A percentile compares a stretch with the other conserved stretches of the same genome.
These are phyloP conservation scores for Columba guinea DNA, from an alignment of 2,797 vertebrate species.

Conservation along the genomic window DNA sequence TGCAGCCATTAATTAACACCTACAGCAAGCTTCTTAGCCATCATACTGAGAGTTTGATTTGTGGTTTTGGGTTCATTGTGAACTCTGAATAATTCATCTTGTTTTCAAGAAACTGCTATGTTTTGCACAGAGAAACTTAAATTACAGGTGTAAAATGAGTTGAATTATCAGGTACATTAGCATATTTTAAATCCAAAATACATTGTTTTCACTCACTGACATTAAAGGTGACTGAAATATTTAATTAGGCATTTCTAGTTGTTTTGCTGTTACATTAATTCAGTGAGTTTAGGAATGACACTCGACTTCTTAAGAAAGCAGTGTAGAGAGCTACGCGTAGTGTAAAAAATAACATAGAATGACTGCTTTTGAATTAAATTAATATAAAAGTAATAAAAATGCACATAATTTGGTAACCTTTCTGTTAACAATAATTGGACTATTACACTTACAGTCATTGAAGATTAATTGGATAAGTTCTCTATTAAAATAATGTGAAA, in stretches of 20 bases:
- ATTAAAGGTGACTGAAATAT: not conserved
- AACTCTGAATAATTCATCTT: conserved; percentile 63
- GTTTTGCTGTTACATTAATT: not conserved
- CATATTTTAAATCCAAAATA: not conserved
- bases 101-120: conserved; percentile 36
- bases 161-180: conserved; percentile 1
- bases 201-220: not conserved
- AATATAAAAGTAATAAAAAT: not conserved
- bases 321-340: not conserved
- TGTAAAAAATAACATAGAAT: not conserved
- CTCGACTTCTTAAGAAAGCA: not conserved
- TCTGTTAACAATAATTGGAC: not conserved
- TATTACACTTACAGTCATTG: not conserved
- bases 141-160: not conserved
- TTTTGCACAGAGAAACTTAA: conserved; percentile 7
- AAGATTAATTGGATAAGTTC: not conserved
- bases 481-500: not conserved
- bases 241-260: not conserved
- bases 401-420: not conserved
- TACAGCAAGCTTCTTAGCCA: conserved; percentile 18
- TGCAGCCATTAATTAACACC: conserved; percentile 54
- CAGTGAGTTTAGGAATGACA: not conserved
- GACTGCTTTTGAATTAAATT: not conserved
- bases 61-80: not conserved
- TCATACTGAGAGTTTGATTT: conserved; percentile 32